Conservation (phyloP, 2,113 vertebrate genomes). For the Nibea coibor region DNA sequence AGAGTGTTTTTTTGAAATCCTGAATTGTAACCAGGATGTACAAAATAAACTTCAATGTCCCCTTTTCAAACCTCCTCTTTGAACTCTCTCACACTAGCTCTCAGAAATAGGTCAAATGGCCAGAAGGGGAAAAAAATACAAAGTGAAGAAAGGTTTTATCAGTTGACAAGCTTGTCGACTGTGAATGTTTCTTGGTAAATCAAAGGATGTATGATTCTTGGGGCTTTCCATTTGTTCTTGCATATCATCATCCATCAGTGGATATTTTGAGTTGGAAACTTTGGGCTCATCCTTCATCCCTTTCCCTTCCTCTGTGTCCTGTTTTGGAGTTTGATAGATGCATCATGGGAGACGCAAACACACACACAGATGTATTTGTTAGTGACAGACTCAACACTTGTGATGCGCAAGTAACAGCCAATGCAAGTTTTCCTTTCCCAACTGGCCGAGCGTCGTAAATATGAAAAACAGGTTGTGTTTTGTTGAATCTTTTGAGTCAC, state of each 20-base stretch:
- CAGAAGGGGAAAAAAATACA: neutral
- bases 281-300: conserved; percentile 4
- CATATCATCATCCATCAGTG: neutral
- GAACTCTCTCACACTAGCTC: neutral
- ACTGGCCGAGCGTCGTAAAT: conserved; percentile 33
- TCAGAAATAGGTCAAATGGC: conserved; percentile 18
- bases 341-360: neutral
- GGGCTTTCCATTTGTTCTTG: neutral
- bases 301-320: neutral
- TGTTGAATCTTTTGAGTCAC: conserved; percentile 42
- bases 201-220: neutral
- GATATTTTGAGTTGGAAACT: neutral
- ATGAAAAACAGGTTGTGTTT: conserved; percentile 30
- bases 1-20: conserved; percentile 28
- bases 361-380: conserved; percentile 14
- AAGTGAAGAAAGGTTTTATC: neutral
- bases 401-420: conserved; percentile 1
- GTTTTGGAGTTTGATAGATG: conserved; percentile 4
- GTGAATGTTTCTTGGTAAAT: neutral
- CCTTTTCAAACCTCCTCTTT: conserved; percentile 7
- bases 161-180: neutral
- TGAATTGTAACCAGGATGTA: conserved; percentile 49
- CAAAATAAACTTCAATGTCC: conserved; percentile 54
- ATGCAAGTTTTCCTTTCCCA: conserved; percentile 18
- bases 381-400: conserved; percentile 9